Percentiles rank a stretch among this genome's conserved stretches.
phyloP scores from a whole-genome alignment of 2,888 invertebrate genomes.

The Tricholauxania praeusta region DNA sequence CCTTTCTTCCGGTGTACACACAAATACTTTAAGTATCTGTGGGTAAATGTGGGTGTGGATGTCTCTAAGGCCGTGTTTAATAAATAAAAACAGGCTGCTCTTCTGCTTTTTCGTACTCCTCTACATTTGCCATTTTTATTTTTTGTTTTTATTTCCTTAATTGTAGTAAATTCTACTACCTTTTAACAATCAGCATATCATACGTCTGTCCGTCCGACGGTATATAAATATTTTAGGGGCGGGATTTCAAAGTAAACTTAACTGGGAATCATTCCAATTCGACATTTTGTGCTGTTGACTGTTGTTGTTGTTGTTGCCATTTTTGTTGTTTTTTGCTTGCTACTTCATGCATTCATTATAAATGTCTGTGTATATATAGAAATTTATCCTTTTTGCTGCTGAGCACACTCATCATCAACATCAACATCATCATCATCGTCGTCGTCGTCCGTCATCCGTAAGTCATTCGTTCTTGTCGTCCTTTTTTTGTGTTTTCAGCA shows the following conservation, averaged over 20 bases:
- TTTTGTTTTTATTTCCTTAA: conserved; percentile 6
- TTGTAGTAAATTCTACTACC: background rate
- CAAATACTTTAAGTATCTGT: background rate
- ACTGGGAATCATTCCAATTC: conserved; percentile 60
- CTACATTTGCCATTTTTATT: background rate
- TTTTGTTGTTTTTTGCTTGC: conserved; percentile 30
- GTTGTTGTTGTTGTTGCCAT: conserved; percentile 14
- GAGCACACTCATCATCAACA: conserved; percentile 39
- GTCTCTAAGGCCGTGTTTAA: conserved; percentile 31
- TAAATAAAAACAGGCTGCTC: conserved; percentile 38
- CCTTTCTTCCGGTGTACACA: no score
- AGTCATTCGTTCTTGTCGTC: conserved; percentile 7
- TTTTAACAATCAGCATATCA: conserved; percentile 1
- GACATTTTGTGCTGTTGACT: conserved; percentile 60
- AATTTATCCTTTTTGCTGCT: conserved; percentile 44
- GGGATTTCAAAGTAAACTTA: conserved; percentile 54
- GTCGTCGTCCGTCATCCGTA: conserved; percentile 1
- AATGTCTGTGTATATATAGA: conserved; percentile 44
- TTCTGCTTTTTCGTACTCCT: conserved; percentile 23
- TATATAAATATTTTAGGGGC: conserved; percentile 66
- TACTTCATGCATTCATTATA: conserved; percentile 42
- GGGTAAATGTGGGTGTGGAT: conserved; percentile 3
- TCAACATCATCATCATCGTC: conserved; percentile 36
- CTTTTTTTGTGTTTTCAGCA: background rate
- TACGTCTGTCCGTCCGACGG: conserved; percentile 24